A percentile compares a stretch with the other conserved stretches of the same genome.
phyloP scores from a whole-genome alignment of 2,888 invertebrate genomes.

The Argynnis bischoffii region DNA sequence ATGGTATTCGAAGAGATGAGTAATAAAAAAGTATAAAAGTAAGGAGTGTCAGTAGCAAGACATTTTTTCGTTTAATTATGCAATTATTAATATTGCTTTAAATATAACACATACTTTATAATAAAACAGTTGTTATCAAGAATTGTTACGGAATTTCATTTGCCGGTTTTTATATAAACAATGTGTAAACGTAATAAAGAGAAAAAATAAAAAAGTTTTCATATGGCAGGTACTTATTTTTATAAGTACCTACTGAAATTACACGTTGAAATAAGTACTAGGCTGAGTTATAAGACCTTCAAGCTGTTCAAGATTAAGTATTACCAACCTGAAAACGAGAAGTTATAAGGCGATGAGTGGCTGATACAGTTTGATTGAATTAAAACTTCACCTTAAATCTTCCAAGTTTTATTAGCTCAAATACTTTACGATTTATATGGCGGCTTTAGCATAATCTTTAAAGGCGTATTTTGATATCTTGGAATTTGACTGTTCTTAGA shows the following conservation, averaged over 20 bases:
- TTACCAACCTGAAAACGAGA: constrained; percentile 27
- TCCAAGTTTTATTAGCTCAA: constrained; percentile 58
- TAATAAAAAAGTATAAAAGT: too few relatives aligned
- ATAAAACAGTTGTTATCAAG: too few relatives aligned
- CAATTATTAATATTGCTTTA: too few relatives aligned
- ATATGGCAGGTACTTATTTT: background rate
- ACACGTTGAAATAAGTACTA: background rate
- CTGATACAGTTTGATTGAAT: constrained; percentile 49
- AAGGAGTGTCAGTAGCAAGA: too few relatives aligned
- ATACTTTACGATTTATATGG: constrained; percentile 64
- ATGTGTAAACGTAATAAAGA: too few relatives aligned
- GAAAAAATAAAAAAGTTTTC: too few relatives aligned
- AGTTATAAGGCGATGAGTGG: constrained; percentile 27
- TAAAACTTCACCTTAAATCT: constrained; percentile 50
- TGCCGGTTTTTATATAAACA: too few relatives aligned
- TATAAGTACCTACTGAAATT: background rate
- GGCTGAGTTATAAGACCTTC: background rate
- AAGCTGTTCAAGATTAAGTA: constrained; percentile 25
- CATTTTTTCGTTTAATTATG: too few relatives aligned
- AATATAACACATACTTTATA: too few relatives aligned
- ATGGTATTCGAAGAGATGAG: too few relatives aligned
- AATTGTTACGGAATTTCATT: too few relatives aligned
- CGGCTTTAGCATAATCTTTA: constrained; percentile 62
- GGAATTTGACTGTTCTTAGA: constrained; percentile 17
- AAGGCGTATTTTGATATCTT: constrained; percentile 35